Conservation (phyloP, 2,113 vertebrate species). For the Apus apus region DNA sequence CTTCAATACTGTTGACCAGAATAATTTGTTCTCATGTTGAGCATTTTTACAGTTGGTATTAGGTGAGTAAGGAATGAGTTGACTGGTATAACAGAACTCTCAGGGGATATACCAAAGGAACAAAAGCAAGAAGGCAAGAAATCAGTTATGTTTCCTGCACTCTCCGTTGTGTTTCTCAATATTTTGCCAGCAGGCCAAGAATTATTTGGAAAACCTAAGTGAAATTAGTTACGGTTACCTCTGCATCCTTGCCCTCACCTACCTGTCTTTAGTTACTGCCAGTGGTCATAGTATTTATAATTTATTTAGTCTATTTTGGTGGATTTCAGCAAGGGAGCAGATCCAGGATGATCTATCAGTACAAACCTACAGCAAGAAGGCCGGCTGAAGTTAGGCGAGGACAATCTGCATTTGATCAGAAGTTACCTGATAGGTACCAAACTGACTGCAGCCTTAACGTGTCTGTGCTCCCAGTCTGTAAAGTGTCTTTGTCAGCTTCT, state of each 20-base stretch:
- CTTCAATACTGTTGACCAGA: neutral
- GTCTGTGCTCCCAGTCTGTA: neutral
- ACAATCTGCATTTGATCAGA: rapidly evolving
- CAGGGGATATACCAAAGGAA: neutral
- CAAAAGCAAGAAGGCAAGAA: neutral
- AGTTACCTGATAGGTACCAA: neutral
- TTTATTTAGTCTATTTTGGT: rapidly evolving
- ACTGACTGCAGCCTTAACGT: neutral
- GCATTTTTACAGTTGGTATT: neutral
- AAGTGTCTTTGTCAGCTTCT: neutral
- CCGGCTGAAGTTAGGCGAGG: neutral
- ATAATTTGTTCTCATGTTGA: neutral
- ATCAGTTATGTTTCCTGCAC: neutral
- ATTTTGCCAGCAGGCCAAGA: neutral
- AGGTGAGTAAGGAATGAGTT: neutral
- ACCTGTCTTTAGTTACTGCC: neutral
- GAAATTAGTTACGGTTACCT: neutral
- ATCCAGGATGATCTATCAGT: neutral
- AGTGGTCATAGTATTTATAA: neutral
- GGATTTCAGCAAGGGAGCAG: neutral
- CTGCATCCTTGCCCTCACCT: neutral
- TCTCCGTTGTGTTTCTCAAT: neutral
- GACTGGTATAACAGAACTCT: neutral
- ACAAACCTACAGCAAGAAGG: neutral
- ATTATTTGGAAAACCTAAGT: neutral